Base-by-base conservation (phyloP, 2,797 vertebrate species). In the Rhabdomys pumilio region DNA sequence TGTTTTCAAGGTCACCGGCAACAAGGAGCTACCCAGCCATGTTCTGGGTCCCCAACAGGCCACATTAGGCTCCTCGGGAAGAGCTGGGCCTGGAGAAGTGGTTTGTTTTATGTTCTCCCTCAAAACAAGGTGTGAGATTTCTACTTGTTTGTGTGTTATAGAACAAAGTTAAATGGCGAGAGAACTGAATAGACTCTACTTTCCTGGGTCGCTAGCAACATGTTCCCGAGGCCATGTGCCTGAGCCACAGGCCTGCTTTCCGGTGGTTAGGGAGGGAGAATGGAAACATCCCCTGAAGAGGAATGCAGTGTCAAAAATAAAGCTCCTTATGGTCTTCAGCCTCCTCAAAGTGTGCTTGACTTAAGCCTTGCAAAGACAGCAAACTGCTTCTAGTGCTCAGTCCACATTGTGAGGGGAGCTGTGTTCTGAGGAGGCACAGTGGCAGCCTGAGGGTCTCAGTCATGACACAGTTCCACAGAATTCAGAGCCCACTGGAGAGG, bases 1-100 rank as follows among this genome's bases (percentile, higher is more conserved):
- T 50, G 95, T 98, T 98, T 98, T 98, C 98, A 99, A 99, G 98
- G 98, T 99, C 98, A 98, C 95, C 15, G 47, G 6, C 88, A 93
- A 96, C 96, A 97, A 95, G 89, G 84, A 97, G 98, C 90, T 94
- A 95, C 98, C 75, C 65, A 97, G 92, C 57, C 97, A 98, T 97
- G 97, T 98, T 84, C 96, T 96, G 94, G 85, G 57, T 96, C 97
- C 95, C 84, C 55, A 89, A 90, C 94, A 65, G 72, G 2, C 1
- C 63, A 53, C 82, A 90, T 94, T 92, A 65, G 3, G 91, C 50
- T 94, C 53, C 24, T 41, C 84, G 92, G 87, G 84, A 94, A 96
- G 65, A 22, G 65, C 55, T 63, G 6, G 31, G 86, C 65, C 55
- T 97, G 84, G n/a, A 79, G 61, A 93, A 96, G 69, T 75, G 34